phyloP scores from a whole-genome alignment of 1,140 invertebrate genomes.

The Psix sp. region DNA sequence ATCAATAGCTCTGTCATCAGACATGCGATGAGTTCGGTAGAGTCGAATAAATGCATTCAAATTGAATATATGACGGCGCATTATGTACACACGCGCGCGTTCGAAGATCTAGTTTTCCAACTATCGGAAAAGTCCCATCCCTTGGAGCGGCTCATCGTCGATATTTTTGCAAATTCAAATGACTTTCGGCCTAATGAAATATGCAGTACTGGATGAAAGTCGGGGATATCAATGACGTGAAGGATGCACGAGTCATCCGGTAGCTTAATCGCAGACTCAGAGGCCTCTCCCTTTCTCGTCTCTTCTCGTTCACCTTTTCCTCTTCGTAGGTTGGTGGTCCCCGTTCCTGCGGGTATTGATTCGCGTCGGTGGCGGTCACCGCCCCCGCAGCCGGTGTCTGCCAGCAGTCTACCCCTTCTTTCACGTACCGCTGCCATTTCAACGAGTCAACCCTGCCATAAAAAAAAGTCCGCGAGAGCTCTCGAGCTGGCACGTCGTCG shows the following conservation, averaged over 20 bases:
- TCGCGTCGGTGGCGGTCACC: conserved; percentile 77
- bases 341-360: conserved; percentile 78
- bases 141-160: too few relatives aligned
- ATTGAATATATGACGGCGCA: too few relatives aligned
- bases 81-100: conserved; percentile 1
- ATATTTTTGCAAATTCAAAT: neutral
- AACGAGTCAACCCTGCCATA: conserved; percentile 58
- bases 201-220: too few relatives aligned
- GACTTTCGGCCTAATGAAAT: too few relatives aligned
- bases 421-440: conserved; percentile 68
- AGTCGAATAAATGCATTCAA: too few relatives aligned
- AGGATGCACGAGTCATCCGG: conserved; percentile 30
- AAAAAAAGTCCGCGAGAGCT: conserved; percentile 45
- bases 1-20: too few relatives aligned
- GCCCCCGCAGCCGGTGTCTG: conserved; percentile 76
- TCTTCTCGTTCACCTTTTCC: conserved; percentile 58
- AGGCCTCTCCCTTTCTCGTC: conserved; percentile 51
- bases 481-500: conserved; percentile 19
- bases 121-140: conserved; percentile 4
- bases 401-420: conserved; percentile 74
- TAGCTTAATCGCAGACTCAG: conserved; percentile 55
- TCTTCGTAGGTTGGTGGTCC: conserved; percentile 71
- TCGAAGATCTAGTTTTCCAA: conserved; percentile 1
- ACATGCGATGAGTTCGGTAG: too few relatives aligned
- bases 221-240: conserved; percentile 10